Base-by-base conservation (phyloP, 2,797 vertebrate genomes). In the Chelmon rostratus region DNA sequence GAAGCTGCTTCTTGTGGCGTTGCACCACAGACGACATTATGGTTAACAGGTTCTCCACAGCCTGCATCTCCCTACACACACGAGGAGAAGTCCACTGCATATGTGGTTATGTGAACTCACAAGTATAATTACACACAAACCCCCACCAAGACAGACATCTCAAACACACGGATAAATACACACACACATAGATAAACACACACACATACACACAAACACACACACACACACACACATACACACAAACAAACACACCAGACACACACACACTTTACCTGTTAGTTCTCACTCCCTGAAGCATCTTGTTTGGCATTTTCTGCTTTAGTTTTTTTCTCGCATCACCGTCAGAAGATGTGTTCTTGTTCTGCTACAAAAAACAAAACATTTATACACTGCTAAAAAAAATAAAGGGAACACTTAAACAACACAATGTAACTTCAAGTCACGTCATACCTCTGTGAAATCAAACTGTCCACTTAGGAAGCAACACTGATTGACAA, bases 21-120 rank as follows among this genome's bases (percentile, higher is more conserved):
- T 84, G 73, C 71, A 96, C 78, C 62, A 94, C 2, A 52, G 86
- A 88, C 12, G 89, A 87, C 90, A 98, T 85, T 42, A 80, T 68
- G n/a, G 85, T 56, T 19, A 91, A 35, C 79, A 97, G 84, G 28
- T 88, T 86, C 71, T 92, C 91, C 70, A 76, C 71, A 65, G 92
- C 92, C 72, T 88, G 66, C 49, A 67, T 28, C 64, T 93, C 91
- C 62, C 95, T 93, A 19, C 23, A 70, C 28, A 85, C 23, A 80
- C 4, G 56, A 3, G 68, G 21, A 80, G 4, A 25, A 10, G 23
- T 25, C 1, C 35, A 42, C 15, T 13, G 6, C 8, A 72, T 4
- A 38, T 25, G 49, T 11, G 21, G 21, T 62, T 47, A 68, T 11
- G 6, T 37, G 21, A 68, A 62, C 21, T 2, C 50, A 73, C 8